Conservation (phyloP, 1,140 invertebrate genomes). For the Anthonomus grandis region DNA sequence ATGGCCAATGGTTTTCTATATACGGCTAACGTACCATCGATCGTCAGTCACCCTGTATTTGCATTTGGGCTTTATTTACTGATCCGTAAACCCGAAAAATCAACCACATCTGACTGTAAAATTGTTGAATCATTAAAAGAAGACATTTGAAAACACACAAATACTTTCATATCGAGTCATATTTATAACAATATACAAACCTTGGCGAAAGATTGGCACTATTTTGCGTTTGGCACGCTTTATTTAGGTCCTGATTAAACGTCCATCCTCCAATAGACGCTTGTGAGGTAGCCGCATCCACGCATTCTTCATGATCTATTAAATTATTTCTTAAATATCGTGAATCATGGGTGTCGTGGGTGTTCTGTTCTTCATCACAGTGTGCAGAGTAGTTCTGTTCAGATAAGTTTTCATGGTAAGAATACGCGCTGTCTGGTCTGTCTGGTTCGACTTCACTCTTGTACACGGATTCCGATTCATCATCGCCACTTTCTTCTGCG, state of each 20-base stretch:
- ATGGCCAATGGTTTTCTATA: too few relatives aligned
- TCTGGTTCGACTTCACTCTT: constrained; percentile 8
- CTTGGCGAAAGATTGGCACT: constrained; percentile 21
- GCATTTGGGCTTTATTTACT: too few relatives aligned
- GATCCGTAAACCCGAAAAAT: too few relatives aligned
- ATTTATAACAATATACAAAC: constrained; percentile 14
- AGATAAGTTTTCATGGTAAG: constrained; percentile 7
- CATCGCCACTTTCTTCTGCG: background rate
- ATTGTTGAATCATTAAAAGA: background rate
- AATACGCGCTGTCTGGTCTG: constrained; percentile 2
- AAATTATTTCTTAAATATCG: constrained; percentile 14
- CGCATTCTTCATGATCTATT: constrained; percentile 25
- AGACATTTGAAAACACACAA: too few relatives aligned
- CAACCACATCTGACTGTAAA: background rate
- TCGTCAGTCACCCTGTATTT: too few relatives aligned
- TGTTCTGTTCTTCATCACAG: background rate
- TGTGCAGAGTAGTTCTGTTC: constrained; percentile 6
- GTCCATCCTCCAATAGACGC: constrained; percentile 14
- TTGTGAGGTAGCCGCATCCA: constrained; percentile 16
- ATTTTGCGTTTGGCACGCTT: constrained; percentile 43
- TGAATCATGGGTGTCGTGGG: constrained; percentile 6
- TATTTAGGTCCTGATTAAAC: constrained; percentile 33
- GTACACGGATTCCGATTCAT: constrained; percentile 6
- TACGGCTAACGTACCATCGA: too few relatives aligned
- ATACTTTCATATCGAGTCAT: too few relatives aligned